Base-by-base conservation (phyloP, 2,797 vertebrate species). In the Pteropus rufus region DNA sequence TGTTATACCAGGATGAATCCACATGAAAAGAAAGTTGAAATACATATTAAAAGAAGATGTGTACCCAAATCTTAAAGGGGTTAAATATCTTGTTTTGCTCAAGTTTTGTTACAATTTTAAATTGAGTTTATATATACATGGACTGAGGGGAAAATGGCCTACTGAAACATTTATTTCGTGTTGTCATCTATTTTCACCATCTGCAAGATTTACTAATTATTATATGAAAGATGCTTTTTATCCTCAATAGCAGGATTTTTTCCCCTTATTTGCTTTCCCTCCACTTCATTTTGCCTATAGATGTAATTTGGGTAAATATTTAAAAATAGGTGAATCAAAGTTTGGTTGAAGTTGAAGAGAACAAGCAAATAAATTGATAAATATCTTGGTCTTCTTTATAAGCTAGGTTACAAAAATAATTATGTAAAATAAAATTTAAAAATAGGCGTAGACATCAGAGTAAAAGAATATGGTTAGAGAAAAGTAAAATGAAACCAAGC, bases 381-480 rank as follows among this genome's bases (percentile, higher is more conserved):
- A 85, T 39, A 89, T 64, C 39, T 15, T 60, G 41, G 19, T 60
- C 23, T 36, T 77, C 69, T 95, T 65, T 49, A 15, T n/a, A 91
- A 82, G 5, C 7, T 83, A 26, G 11, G 9, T 56, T 80, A 46
- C 34, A 65, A 72, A 93, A 60, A 21, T 18, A 52, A 82, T 77
- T 88, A 85, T 21, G 6, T 67, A 77, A 95, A 88, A 49, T 79
- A 54, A 89, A 90, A 70, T 70, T 75, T 58, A 60, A 91, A 91
- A 83, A 70, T 29, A 65, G 8, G 41, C 23, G 2, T 36, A 56
- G 31, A 93, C 83, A 11, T 75, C n/a, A 76, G n/a, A 23, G 10
- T 24, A 79, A 77, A 88, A 24, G 29, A 29, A 65, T 44, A 11
- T 41, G 54, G 24, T 6, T 44, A 56, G 26, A 49, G 67, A 72